A percentile compares a stretch with the other conserved stretches of the same genome.
These are phyloP conservation scores for Cephalotes varians DNA, from an alignment of 2,888 invertebrate species.

Conservation along the genomic window DNA sequence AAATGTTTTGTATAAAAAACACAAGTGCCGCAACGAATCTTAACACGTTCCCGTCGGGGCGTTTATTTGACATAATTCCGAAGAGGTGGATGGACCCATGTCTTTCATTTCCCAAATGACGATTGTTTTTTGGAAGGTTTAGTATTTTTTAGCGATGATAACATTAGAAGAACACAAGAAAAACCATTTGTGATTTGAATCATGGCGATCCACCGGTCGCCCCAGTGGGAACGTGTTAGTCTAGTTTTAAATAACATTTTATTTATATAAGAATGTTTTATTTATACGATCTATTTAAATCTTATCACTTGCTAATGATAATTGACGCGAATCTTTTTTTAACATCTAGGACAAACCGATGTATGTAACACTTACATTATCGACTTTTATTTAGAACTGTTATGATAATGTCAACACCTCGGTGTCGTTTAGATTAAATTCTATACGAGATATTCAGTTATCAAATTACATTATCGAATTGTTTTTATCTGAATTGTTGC, in stretches of 20 bases:
- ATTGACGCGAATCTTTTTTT: background rate
- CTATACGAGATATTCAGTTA: slow-evolving; percentile 8
- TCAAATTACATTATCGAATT: slow-evolving; percentile 16
- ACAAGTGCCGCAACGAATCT: background rate
- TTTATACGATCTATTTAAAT: background rate
- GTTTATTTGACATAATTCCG: too few relatives aligned
- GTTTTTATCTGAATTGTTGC: slow-evolving; percentile 21
- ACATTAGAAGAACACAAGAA: too few relatives aligned
- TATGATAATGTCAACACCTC: background rate
- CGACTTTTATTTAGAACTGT: background rate
- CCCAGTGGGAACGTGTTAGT: too few relatives aligned
- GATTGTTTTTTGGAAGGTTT: too few relatives aligned
- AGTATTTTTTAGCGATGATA: too few relatives aligned
- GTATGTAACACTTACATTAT: background rate
- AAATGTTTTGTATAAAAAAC: background rate
- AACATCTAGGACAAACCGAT: background rate
- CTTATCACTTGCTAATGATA: background rate
- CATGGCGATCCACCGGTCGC: too few relatives aligned
- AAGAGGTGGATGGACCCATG: too few relatives aligned
- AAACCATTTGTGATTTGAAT: too few relatives aligned
- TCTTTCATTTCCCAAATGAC: too few relatives aligned
- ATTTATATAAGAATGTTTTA: background rate
- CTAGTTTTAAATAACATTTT: background rate
- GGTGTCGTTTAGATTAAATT: background rate
- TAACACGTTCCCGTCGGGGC: too few relatives aligned